Evolutionary conservation across 1,140 invertebrate genomes (phyloP).

Genomic region (Acromyrmex heyeri): DNA sequence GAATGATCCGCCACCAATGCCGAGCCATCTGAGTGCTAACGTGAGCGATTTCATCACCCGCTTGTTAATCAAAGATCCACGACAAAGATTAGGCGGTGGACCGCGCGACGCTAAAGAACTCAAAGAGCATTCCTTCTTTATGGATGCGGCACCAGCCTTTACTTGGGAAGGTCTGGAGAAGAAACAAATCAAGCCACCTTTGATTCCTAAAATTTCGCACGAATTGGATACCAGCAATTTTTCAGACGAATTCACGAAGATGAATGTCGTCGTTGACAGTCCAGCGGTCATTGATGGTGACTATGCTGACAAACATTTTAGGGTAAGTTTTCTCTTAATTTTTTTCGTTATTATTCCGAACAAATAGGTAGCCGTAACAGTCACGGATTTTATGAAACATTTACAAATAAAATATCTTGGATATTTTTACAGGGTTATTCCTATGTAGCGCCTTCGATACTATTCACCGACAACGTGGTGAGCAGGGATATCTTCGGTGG

Average conservation of each 20-base stretch:
- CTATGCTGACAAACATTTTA: slow-evolving; percentile 95
- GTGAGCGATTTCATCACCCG: slow-evolving; percentile 91
- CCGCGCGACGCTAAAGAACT: slow-evolving; percentile 93
- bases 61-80: slow-evolving; percentile 95
- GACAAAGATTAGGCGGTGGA: slow-evolving; percentile 94
- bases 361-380: not conserved
- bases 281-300: slow-evolving; percentile 93
- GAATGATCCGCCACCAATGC: slow-evolving; percentile 93
- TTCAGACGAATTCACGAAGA: slow-evolving; percentile 97
- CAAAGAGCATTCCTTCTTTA: slow-evolving; percentile 95
- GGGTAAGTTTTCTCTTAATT: slow-evolving; percentile 85
- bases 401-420: not conserved
- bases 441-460: slow-evolving; percentile 96
- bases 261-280: slow-evolving; percentile 95
- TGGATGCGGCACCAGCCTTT: slow-evolving; percentile 82
- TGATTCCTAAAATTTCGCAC: slow-evolving; percentile 92
- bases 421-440: slow-evolving; percentile 92
- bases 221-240: slow-evolving; percentile 98
- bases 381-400: slow-evolving; percentile 1
- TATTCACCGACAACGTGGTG: slow-evolving; percentile 95
- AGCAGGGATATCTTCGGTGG: slow-evolving; percentile 90
- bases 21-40: slow-evolving; percentile 89
- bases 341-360: not conserved
- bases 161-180: slow-evolving; percentile 92
- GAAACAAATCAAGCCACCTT: slow-evolving; percentile 92